phyloP scores from a whole-genome alignment of 2,888 invertebrate genomes.

The Clivina fossor region DNA sequence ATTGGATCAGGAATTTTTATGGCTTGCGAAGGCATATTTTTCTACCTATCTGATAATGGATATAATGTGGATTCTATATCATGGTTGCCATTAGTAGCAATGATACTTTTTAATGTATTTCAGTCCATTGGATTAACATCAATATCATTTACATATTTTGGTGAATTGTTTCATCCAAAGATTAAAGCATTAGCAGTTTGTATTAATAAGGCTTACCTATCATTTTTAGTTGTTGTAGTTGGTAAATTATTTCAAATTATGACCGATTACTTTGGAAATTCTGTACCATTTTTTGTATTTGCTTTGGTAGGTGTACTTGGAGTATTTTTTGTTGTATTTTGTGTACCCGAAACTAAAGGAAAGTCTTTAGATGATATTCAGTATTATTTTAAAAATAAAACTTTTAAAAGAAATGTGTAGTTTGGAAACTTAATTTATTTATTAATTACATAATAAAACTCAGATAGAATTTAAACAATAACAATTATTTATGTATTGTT shows the following conservation, averaged over 20 bases:
- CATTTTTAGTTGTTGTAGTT: constrained; percentile 22
- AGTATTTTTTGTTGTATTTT: constrained; percentile 29
- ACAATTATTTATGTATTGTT: too few species aligned
- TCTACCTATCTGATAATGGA: constrained; percentile 46
- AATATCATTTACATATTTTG: constrained; percentile 47
- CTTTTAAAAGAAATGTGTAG: neutral
- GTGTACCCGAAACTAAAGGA: constrained; percentile 36
- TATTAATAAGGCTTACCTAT: constrained; percentile 22
- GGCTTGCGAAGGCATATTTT: constrained; percentile 52
- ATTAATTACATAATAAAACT: too few species aligned
- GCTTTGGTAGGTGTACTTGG: constrained; percentile 18
- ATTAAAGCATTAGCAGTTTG: constrained; percentile 33
- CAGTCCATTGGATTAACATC: constrained; percentile 46
- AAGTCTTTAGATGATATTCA: constrained; percentile 35
- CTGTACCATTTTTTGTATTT: constrained; percentile 34
- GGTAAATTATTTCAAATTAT: constrained; percentile 31
- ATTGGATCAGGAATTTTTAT: constrained; percentile 52
- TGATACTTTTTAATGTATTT: constrained; percentile 30
- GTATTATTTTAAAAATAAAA: constrained; percentile 27
- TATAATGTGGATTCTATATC: constrained; percentile 23
- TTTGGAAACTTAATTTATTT: too few species aligned
- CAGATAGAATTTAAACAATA: too few species aligned
- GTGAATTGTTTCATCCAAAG: constrained; percentile 47
- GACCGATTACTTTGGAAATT: constrained; percentile 27
- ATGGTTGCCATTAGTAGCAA: constrained; percentile 28